Evolutionary conservation across 2,797 vertebrate species (phyloP).

Genomic region (Diplodus sargus): DNA sequence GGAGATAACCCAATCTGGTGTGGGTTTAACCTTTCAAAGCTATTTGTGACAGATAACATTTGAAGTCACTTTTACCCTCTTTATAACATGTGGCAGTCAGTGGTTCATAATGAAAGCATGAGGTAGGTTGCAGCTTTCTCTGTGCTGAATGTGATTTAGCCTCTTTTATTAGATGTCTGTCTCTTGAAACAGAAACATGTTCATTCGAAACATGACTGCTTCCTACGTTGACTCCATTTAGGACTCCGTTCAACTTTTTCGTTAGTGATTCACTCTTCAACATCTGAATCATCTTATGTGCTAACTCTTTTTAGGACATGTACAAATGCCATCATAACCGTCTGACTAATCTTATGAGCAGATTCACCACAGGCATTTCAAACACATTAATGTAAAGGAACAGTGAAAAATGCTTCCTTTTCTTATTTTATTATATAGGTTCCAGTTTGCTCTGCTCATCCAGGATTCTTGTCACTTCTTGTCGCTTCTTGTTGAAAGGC

Average conservation of each 20-base stretch:
- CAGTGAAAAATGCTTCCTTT: background rate
- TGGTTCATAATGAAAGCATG: background rate
- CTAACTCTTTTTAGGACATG: constrained; percentile 7
- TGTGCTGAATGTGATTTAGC: constrained; percentile 37
- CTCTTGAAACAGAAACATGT: constrained; percentile 23
- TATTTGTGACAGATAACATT: background rate
- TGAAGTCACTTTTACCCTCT: background rate
- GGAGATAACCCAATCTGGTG: background rate
- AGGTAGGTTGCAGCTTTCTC: background rate
- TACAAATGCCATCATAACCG: constrained; percentile 11
- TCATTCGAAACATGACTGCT: constrained; percentile 18
- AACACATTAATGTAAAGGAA: background rate
- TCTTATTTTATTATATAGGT: background rate
- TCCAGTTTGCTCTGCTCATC: background rate
- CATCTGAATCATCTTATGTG: constrained; percentile 39
- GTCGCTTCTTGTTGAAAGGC: background rate
- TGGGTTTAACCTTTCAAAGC: background rate
- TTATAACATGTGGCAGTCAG: background rate
- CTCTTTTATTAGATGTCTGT: constrained; percentile 18
- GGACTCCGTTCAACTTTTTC: background rate
- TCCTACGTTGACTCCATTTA: constrained; percentile 11
- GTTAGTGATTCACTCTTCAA: constrained; percentile 19
- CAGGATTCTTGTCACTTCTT: background rate
- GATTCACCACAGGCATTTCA: constrained; percentile 6
- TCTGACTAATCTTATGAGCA: background rate